These are phyloP conservation scores for Gallinago nigripennis DNA, from an alignment of 2,797 vertebrate genomes.

Conservation along the genomic window DNA sequence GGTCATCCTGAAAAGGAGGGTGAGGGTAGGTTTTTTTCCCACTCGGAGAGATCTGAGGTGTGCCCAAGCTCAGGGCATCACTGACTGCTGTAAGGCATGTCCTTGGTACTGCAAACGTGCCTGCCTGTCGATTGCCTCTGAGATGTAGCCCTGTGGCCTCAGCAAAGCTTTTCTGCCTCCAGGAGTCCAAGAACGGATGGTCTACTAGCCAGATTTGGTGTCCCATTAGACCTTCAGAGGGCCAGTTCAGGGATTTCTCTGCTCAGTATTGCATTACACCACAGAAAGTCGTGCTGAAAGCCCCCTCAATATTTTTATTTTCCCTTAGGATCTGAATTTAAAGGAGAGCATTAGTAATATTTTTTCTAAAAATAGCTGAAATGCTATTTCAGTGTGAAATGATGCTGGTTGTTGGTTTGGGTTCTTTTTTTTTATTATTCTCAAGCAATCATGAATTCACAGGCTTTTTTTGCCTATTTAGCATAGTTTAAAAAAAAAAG, in stretches of 20 bases:
- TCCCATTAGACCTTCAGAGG: not conserved
- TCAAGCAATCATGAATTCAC: conserved; percentile 5
- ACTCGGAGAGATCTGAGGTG: not conserved
- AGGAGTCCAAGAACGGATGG: accelerated
- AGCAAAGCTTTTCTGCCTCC: not conserved
- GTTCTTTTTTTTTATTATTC: not conserved
- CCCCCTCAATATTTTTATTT: not conserved
- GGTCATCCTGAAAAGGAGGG: not conserved
- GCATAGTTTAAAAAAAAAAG: not conserved
- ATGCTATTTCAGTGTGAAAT: conserved; percentile 38
- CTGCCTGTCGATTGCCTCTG: too few relatives aligned
- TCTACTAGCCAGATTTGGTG: not conserved
- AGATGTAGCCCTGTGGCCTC: not conserved
- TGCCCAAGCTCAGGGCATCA: accelerated
- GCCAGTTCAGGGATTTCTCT: not conserved
- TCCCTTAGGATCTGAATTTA: not conserved
- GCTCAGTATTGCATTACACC: not conserved
- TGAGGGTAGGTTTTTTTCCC: not conserved
- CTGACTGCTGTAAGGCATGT: not conserved
- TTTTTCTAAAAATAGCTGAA: conserved; percentile 50
- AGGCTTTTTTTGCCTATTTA: conserved; percentile 34
- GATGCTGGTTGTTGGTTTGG: not conserved
- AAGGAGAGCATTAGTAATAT: conserved; percentile 47
- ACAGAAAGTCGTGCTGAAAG: not conserved
- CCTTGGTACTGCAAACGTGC: accelerated